These are phyloP conservation scores for Telmatherina bonti DNA, from an alignment of 2,797 vertebrate species.

Conservation along the genomic window DNA sequence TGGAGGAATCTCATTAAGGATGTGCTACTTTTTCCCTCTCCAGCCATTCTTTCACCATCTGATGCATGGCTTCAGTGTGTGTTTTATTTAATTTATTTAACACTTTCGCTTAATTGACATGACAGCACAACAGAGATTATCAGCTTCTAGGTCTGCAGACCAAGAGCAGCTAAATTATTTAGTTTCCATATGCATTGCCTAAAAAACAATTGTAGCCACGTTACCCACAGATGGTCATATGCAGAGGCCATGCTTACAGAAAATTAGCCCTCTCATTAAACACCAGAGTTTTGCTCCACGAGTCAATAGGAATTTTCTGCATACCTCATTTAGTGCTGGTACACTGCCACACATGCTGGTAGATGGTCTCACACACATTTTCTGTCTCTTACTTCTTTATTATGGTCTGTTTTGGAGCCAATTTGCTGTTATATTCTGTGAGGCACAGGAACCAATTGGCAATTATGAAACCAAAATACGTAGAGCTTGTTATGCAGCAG, in stretches of 20 bases:
- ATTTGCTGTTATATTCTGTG: conserved; percentile 66
- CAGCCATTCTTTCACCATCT: conserved; percentile 9
- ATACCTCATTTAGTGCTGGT: conserved; percentile 22
- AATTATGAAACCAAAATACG: conserved; percentile 74
- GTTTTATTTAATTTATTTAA: neutral
- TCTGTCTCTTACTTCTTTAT: conserved; percentile 43
- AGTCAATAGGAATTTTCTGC: conserved; percentile 14
- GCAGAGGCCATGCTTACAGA: conserved; percentile 19
- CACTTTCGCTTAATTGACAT: neutral
- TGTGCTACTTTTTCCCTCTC: conserved; percentile 13
- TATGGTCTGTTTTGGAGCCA: conserved; percentile 60
- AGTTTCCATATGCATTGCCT: neutral
- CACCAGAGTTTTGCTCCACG: conserved; percentile 2
- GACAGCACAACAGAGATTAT: neutral
- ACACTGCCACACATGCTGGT: conserved; percentile 14
- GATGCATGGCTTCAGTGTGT: conserved; percentile 9
- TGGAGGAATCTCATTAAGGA: conserved; percentile 16
- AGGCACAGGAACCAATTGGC: conserved; percentile 47
- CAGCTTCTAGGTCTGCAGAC: conserved; percentile 1
- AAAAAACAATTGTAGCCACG: neutral
- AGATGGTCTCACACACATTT: conserved; percentile 22
- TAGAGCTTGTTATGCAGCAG: conserved; percentile 67
- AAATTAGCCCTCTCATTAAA: conserved; percentile 28
- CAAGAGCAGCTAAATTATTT: conserved; percentile 1
- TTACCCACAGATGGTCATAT: conserved; percentile 13